Conservation (phyloP, 2,113 vertebrate species). For the Pollimyrus isidori region DNA sequence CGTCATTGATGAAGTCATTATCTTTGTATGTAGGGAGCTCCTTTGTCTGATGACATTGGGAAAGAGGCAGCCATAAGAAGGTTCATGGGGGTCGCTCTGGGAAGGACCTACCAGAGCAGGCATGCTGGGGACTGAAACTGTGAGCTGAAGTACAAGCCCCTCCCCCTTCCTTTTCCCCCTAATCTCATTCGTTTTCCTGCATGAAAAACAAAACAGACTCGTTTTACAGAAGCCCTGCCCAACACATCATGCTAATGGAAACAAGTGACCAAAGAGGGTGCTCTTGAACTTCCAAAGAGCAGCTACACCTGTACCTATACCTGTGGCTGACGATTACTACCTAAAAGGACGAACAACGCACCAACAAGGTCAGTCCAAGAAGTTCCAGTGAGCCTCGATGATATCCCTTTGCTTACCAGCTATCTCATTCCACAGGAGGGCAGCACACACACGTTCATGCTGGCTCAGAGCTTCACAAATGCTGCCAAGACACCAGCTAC, state of each 20-base stretch:
- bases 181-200: background rate
- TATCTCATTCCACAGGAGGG: background rate
- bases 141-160: background rate
- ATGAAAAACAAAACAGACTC: background rate
- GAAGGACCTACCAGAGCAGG: background rate
- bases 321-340: background rate
- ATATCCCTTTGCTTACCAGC: background rate
- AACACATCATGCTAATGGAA: background rate
- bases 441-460: background rate
- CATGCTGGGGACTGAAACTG: slow-evolving; percentile 12
- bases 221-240: background rate
- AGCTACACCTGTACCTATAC: background rate
- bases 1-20: slow-evolving; percentile 83
- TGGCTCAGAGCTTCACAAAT: background rate
- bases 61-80: slow-evolving; percentile 22
- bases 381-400: background rate
- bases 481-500: background rate
- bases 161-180: background rate
- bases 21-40: slow-evolving; percentile 83
- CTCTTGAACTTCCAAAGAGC: slow-evolving; percentile 14
- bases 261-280: slow-evolving; percentile 12
- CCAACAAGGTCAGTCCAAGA: background rate
- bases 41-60: slow-evolving; percentile 67
- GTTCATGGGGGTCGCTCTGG: background rate
- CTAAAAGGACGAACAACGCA: background rate